Conservation (phyloP, 2,888 invertebrate genomes). For the Diabrotica balteata region DNA sequence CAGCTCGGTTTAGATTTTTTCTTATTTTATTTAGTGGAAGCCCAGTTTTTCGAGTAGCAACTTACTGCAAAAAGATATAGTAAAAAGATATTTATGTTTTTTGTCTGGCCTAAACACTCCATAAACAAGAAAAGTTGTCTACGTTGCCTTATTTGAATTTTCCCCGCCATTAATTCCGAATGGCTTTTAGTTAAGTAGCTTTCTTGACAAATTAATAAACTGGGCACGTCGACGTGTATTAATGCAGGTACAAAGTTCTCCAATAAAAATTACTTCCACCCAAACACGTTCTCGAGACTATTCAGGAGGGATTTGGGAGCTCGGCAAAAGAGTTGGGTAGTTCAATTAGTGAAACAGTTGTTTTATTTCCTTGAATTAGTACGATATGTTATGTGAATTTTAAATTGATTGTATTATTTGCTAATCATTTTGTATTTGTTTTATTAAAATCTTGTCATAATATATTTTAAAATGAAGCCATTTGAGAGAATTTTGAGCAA, state of each 20-base stretch:
- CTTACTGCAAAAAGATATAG: too few species aligned
- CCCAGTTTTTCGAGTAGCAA: too few species aligned
- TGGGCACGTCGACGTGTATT: slow-evolving; percentile 26
- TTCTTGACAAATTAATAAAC: slow-evolving; percentile 27
- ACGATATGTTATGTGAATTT: not conserved
- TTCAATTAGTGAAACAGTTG: slow-evolving; percentile 21
- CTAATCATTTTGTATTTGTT: not conserved
- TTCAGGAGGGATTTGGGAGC: slow-evolving; percentile 23
- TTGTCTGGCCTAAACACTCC: too few species aligned
- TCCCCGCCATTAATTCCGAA: slow-evolving; percentile 23
- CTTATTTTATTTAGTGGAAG: too few species aligned
- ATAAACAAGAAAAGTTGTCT: slow-evolving; percentile 11
- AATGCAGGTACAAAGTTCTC: slow-evolving; percentile 28
- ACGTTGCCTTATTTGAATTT: slow-evolving; percentile 22
- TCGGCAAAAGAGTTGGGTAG: slow-evolving; percentile 18
- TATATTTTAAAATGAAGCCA: too few species aligned
- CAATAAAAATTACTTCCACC: slow-evolving; percentile 26
- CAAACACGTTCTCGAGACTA: slow-evolving; percentile 28
- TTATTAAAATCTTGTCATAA: too few species aligned
- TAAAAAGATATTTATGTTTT: too few species aligned
- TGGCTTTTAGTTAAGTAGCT: slow-evolving; percentile 24
- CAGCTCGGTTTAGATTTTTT: too few species aligned
- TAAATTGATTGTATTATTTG: not conserved
- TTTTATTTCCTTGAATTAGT: slow-evolving; percentile 11
- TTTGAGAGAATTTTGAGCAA: too few species aligned